A percentile compares a stretch with the other conserved stretches of the same genome.
Conservation (phyloP, 2,113 vertebrate genomes). For the Centropus bengalensis region DNA sequence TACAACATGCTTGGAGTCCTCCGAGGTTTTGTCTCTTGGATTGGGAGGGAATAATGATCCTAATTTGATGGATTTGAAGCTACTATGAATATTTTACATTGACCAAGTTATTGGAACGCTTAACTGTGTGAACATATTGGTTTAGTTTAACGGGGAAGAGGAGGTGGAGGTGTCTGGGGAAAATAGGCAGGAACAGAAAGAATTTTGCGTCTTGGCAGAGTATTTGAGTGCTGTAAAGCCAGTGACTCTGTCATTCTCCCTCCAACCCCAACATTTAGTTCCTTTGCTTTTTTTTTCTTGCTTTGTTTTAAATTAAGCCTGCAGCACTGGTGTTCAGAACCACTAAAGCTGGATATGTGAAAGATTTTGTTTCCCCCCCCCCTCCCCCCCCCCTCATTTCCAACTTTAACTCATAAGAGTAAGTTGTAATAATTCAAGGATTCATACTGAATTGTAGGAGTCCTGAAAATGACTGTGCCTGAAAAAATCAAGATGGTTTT, state of each 20-base stretch:
- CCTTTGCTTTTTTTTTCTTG: background rate
- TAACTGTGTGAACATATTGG: slow-evolving; percentile 55
- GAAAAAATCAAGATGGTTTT: slow-evolving; percentile 2
- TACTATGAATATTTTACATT: slow-evolving; percentile 47
- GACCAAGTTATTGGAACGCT: slow-evolving; percentile 17
- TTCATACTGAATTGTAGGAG: slow-evolving; percentile 11
- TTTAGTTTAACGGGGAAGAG: slow-evolving; percentile 53
- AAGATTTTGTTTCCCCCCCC: background rate
- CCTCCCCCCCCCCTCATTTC: background rate
- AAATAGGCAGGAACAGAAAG: slow-evolving; percentile 53
- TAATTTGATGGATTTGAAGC: slow-evolving; percentile 6
- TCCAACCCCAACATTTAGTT: too few species aligned
- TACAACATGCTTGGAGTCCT: background rate
- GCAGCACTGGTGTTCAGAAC: background rate
- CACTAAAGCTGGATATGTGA: background rate
- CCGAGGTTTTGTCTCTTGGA: background rate
- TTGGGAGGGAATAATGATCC: background rate
- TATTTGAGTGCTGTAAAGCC: slow-evolving; percentile 25
- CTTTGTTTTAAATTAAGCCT: slow-evolving; percentile 39
- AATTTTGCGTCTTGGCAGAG: slow-evolving; percentile 49
- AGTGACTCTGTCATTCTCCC: background rate
- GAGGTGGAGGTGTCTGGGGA: slow-evolving; percentile 57
- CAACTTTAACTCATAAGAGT: slow-evolving; percentile 16
- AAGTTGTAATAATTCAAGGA: slow-evolving; percentile 25
- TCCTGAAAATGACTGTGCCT: slow-evolving; percentile 14